Conservation (phyloP, 1,140 invertebrate species). For the Dolichoris vasculosae region DNA sequence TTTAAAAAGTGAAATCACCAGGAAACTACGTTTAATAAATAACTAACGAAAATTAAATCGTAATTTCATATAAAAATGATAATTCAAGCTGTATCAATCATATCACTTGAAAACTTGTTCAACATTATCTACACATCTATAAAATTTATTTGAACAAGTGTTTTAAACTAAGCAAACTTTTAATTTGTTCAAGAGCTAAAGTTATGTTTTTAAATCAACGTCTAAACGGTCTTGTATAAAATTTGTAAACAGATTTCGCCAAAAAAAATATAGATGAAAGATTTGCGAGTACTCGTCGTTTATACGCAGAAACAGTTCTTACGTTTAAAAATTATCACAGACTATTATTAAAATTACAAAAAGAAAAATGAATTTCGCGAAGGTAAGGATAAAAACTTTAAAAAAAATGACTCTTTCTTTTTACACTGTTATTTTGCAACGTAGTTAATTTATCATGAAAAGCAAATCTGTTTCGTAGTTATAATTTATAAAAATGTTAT, state of each 20-base stretch:
- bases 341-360: background rate
- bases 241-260: background rate
- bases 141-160: background rate
- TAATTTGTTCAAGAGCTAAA: background rate
- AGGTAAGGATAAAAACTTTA: too few species aligned
- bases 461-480: too few species aligned
- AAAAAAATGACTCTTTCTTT: background rate
- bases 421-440: background rate
- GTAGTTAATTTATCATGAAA: too few species aligned
- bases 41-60: background rate
- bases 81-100: background rate
- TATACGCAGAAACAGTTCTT: background rate
- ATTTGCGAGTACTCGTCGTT: too few species aligned
- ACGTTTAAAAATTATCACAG: background rate
- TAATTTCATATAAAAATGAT: slow-evolving; percentile 2
- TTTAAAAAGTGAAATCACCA: background rate
- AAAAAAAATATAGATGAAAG: too few species aligned
- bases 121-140: background rate
- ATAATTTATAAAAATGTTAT: background rate
- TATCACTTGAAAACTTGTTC: background rate
- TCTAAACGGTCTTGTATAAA: background rate
- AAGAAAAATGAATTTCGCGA: background rate
- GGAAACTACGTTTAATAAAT: background rate
- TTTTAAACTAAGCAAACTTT: background rate
- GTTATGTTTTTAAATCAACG: background rate